A percentile compares a stretch with the other conserved stretches of the same genome.
These are phyloP conservation scores for Calliopsis andreniformis DNA, from an alignment of 1,140 invertebrate genomes.

Conservation along the genomic window DNA sequence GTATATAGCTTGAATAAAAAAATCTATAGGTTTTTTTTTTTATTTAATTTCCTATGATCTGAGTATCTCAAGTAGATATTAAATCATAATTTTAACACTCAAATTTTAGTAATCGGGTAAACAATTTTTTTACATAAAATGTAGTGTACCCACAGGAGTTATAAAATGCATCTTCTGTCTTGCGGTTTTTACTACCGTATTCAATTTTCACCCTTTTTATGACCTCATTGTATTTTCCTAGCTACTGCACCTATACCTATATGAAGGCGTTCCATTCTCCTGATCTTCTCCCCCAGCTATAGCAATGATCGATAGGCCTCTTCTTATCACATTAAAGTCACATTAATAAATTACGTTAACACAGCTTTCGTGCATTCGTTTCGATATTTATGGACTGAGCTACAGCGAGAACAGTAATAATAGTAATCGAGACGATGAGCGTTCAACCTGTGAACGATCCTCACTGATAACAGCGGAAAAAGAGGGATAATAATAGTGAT, in stretches of 20 bases:
- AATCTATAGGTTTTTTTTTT: too few species aligned
- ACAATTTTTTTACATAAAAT: too few species aligned
- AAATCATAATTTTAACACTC: too few species aligned
- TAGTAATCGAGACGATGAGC: not conserved
- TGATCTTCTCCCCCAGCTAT: not conserved
- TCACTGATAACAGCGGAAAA: not conserved
- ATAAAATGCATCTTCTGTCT: too few species aligned
- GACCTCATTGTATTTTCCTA: too few species aligned
- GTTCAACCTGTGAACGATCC: not conserved
- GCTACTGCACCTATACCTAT: not conserved
- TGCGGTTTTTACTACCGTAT: too few species aligned
- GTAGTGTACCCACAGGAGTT: too few species aligned
- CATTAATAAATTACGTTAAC: constrained; percentile 52
- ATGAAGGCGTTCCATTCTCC: not conserved
- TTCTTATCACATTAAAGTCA: constrained; percentile 58
- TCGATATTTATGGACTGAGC: not conserved
- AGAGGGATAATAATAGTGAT: not conserved
- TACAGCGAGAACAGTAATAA: constrained; percentile 7
- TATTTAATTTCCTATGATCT: too few species aligned
- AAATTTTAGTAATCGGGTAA: too few species aligned
- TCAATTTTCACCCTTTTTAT: too few species aligned
- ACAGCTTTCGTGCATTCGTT: not conserved
- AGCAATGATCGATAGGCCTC: constrained; percentile 47
- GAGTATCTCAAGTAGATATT: too few species aligned
- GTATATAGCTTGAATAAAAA: too few species aligned